Base-by-base conservation (phyloP, 2,113 vertebrate species). In the Rafetus swinhoei region DNA sequence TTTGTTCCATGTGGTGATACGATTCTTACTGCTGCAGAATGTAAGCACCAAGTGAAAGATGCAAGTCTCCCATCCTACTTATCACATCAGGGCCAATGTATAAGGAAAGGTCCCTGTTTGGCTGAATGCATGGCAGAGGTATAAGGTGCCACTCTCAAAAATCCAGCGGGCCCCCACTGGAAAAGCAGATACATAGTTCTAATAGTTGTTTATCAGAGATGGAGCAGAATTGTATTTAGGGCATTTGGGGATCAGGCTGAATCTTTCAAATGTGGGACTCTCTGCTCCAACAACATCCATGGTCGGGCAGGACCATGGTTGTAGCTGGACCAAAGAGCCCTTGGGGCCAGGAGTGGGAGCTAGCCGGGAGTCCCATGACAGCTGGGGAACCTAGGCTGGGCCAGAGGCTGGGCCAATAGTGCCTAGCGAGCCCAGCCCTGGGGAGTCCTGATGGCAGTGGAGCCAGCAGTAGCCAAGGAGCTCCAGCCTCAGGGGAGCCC, bases 41-140 rank as follows among this genome's bases (percentile, higher is more conserved):
- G 21, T 54, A 65, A 32, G 1, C 6, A 85, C 5, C 32, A 84
- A 87, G 69, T 39, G 52, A 92, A 81, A 60, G 32, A 14, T 27
- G 4, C 14, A 16, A 52, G 22, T 14, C 52, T 45, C 81, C 25
- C 56, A 83, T 55, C 5, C 35, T 72, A 27, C 60, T 77, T 62
- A 52, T 89, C 65, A 55, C 52, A 0, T 0, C 16, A 72, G n/a
- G 7, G 21, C 79, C 2, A 29, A 21, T 27, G 1, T 65, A 13
- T 29, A 39, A 93, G 19, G 56, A 59, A 81, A 82, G 89, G 35
- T 11, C 27, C 86, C 6, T 54, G 39, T 9, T 52, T 79, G 2
- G 18, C 18, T 72, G n/a, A 72, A 72, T 35, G 74, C n/a, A 25
- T 15, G 56, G 35, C 55, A 93, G 76, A 82, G 92, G 19, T 35